A percentile compares a stretch with the other conserved stretches of the same genome.
Evolutionary conservation across 2,888 invertebrate genomes (phyloP).

Genomic region (Resseliella maxima): DNA sequence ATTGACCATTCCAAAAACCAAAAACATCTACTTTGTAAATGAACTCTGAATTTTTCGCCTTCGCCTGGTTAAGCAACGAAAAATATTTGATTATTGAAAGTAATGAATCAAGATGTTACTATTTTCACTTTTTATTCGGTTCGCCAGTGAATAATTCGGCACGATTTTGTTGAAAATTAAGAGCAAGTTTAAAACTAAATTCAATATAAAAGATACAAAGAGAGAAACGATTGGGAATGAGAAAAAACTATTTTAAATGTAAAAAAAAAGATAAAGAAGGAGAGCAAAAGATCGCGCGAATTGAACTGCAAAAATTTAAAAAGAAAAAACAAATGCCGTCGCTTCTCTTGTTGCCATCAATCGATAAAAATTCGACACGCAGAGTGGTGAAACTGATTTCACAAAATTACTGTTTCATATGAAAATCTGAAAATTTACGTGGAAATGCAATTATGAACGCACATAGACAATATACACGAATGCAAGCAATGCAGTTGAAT

Average conservation of each 20-base stretch:
- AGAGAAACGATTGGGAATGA: neutral
- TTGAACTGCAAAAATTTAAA: neutral
- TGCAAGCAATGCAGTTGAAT: constrained; percentile 7
- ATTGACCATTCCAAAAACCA: neutral
- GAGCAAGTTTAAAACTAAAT: neutral
- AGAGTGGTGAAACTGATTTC: constrained; percentile 41
- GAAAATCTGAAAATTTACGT: constrained; percentile 30
- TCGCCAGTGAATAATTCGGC: neutral
- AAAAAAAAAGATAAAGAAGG: neutral
- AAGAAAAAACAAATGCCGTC: neutral
- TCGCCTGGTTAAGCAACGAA: neutral
- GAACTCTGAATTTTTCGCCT: no score
- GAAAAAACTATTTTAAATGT: neutral
- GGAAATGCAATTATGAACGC: constrained; percentile 43
- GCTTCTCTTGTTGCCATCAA: neutral
- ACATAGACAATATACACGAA: constrained; percentile 3
- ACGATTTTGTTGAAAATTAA: neutral
- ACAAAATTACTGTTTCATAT: constrained; percentile 35
- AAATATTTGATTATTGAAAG: constrained; percentile 14
- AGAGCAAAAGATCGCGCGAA: neutral
- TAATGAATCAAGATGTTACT: constrained; percentile 2
- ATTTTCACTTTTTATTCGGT: constrained; percentile 31
- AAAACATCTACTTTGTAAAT: no score
- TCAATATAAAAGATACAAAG: neutral
- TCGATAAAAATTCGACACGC: constrained; percentile 40